These are phyloP conservation scores for Spheniscus humboldti DNA, from an alignment of 2,797 vertebrate species.

Conservation along the genomic window DNA sequence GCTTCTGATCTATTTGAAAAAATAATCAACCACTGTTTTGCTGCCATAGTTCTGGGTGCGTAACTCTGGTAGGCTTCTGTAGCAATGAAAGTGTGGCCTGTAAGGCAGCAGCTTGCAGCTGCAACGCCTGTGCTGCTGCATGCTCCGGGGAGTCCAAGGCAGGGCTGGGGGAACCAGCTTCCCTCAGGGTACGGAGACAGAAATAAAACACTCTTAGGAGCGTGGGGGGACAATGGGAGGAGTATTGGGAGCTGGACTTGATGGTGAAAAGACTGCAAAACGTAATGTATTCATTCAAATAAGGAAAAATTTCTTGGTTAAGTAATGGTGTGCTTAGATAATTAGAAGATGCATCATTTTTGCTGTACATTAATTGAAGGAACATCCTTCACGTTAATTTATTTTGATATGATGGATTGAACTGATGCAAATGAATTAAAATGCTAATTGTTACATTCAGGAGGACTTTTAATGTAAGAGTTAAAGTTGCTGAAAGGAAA, in stretches of 20 bases:
- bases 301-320: neutral
- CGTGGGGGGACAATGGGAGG: neutral
- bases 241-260: neutral
- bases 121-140: neutral
- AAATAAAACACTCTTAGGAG: neutral
- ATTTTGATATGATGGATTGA: neutral
- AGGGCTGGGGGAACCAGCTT: neutral
- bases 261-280: neutral
- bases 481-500: neutral
- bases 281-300: neutral
- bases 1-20: neutral
- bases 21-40: neutral
- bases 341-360: neutral
- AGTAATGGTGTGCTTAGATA: neutral
- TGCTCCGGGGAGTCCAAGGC: fast-evolving
- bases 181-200: neutral
- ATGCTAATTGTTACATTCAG: neutral
- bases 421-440: neutral
- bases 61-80: neutral
- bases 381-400: neutral
- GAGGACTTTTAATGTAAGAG: neutral
- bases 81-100: fast-evolving
- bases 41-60: neutral
- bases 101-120: neutral
- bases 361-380: neutral